A percentile compares a stretch with the other conserved stretches of the same genome.
These are phyloP conservation scores for Tenthredo notha DNA, from an alignment of 2,888 invertebrate genomes.

Conservation along the genomic window DNA sequence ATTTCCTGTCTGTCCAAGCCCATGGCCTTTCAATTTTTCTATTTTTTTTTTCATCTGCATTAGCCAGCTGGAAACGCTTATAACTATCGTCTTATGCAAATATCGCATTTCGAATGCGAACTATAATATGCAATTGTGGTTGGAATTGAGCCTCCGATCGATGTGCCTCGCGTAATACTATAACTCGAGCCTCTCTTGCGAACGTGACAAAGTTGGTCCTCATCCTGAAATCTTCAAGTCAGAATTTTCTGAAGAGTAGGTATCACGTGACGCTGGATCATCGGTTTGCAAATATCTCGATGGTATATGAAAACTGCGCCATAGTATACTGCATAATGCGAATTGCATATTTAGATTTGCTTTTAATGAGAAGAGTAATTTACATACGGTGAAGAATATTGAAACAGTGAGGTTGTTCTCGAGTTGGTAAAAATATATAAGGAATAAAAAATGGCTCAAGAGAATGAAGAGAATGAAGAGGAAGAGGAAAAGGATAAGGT, in stretches of 20 bases:
- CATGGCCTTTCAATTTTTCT: background rate
- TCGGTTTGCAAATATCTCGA: background rate
- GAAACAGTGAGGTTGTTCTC: background rate
- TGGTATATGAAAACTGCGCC: background rate
- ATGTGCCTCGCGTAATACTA: background rate
- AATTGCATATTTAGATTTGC: background rate
- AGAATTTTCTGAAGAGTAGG: background rate
- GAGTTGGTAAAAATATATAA: background rate
- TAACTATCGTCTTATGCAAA: background rate
- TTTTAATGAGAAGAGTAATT: constrained; percentile 1
- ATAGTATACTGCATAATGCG: background rate
- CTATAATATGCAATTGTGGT: background rate
- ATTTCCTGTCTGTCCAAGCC: constrained; percentile 1
- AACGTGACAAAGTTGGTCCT: background rate
- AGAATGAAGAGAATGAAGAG: background rate
- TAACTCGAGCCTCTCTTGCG: background rate
- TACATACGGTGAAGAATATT: constrained; percentile 25
- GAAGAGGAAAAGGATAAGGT: constrained; percentile 27
- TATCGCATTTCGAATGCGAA: background rate
- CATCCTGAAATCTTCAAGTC: background rate
- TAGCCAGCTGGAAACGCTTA: background rate
- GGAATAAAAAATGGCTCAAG: background rate
- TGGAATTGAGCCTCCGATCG: background rate
- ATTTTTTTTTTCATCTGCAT: background rate
- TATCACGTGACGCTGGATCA: background rate